Evolutionary conservation across 2,113 vertebrate genomes (phyloP), one percentile per base, ranked within the genome.

Genomic region (Crotalus helleri): DNA sequence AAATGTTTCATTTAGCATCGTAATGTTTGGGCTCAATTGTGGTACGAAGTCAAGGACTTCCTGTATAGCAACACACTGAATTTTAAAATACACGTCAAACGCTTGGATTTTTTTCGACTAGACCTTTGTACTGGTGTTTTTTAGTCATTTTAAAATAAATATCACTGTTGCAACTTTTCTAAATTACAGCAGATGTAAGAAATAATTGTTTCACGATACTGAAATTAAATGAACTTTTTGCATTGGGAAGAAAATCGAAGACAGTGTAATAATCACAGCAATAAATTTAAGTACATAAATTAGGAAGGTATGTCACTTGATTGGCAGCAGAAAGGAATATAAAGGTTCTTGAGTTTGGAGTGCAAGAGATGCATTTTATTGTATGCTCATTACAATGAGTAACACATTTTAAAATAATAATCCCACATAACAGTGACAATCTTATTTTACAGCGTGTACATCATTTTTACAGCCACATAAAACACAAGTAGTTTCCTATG

Each of bases 301-400:
- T 61, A 89, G 54, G 29, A 64, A 91, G 61, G 69, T 54, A 15
- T 94, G 59, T 81, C 39, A 93, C 93, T 17, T n/a, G 81, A 23
- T 29, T 74, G 88, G 23, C 90, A 93, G 0, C 92, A 96, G 95
- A 85, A 93, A 96, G 89, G 95, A 96, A 97, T 29, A 49, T 95
- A 96, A 95, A 96, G 92, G 94, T 55, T 95, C 95, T 94, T 95
- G 95, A 89, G 86, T 39, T 94, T 97, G 93, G 97, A 98, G 96
- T 98, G 98, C 98, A 98, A 98, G 97, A 98, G 97, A 98, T 97
- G 97, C 97, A 5, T 98, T 98, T 98, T 98, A 98, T 98, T 98
- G 96, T 98, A 98, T 97, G 97, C 97, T 97, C 96, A 97, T 98
- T 97, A 98, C 96, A 97, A 97, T 98, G 97, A 98, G 97, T 97